Evolutionary conservation across 2,797 vertebrate species (phyloP).

Genomic region (Tauraco hartlaubi): DNA sequence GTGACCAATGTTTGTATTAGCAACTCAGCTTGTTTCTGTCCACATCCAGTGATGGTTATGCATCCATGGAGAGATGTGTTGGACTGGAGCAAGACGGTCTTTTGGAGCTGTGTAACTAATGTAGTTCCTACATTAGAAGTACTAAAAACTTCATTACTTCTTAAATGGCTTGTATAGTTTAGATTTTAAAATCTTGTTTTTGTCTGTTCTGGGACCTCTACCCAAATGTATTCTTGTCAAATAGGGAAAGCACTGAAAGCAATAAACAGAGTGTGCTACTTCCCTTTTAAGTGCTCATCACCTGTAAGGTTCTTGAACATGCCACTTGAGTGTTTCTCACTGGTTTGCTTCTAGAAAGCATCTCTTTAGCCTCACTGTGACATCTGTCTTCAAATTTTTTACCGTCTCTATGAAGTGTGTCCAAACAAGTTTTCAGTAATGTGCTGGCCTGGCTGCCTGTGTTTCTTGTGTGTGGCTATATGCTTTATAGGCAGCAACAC

Average conservation of each 20-base stretch:
- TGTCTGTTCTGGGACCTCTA: neutral
- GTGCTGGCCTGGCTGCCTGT: neutral
- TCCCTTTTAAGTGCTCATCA: neutral
- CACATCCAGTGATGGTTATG: neutral
- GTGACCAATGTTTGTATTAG: neutral
- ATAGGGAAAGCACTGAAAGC: neutral
- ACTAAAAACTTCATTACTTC: neutral
- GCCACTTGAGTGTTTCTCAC: neutral
- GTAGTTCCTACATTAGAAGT: neutral
- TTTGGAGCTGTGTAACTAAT: neutral
- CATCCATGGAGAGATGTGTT: neutral
- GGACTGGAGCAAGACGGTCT: neutral
- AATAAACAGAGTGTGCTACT: neutral
- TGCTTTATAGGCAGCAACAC: neutral
- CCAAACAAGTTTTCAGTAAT: neutral
- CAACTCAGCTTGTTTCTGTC: slow-evolving; percentile 4
- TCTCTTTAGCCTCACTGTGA: neutral
- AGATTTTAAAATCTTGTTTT: neutral
- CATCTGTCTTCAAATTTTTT: neutral
- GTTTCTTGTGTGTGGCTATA: neutral
- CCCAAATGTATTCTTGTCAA: neutral
- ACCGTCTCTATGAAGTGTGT: neutral
- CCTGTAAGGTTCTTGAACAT: neutral
- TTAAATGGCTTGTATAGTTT: neutral
- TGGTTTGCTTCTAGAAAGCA: neutral